Conservation (phyloP, 2,113 vertebrate species). For the Brachypodius melanocephalos region DNA sequence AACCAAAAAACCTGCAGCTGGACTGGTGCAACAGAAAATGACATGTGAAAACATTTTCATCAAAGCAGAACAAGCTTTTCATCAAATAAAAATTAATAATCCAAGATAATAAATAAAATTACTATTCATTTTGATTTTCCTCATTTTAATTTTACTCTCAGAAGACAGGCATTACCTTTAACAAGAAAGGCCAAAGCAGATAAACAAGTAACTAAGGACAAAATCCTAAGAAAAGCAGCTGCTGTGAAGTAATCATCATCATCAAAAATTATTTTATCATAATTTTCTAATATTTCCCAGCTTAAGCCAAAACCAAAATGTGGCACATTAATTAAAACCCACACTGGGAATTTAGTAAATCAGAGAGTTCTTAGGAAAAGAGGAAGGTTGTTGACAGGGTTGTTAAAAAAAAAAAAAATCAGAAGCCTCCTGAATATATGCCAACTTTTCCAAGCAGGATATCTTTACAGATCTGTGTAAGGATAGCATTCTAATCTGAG, state of each 20-base stretch:
- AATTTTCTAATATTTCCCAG: background rate
- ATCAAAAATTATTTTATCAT: background rate
- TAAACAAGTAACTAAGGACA: background rate
- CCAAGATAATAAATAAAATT: background rate
- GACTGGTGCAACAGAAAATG: background rate
- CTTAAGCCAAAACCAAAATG: background rate
- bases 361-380: background rate
- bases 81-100: background rate
- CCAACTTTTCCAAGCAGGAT: background rate
- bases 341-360: background rate
- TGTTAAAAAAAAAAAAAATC: background rate
- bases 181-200: background rate
- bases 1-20: background rate
- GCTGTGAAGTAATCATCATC: background rate
- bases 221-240: background rate
- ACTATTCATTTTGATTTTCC: background rate
- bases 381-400: background rate
- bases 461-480: background rate
- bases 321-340: background rate
- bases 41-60: background rate
- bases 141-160: background rate
- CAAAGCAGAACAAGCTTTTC: background rate
- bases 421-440: background rate
- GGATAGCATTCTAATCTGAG: background rate
- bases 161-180: background rate